Percentiles rank a stretch among this genome's conserved stretches.
These are phyloP conservation scores for Lepidocyrtoides sp. DNA, from an alignment of 2,888 invertebrate genomes.

Conservation along the genomic window DNA sequence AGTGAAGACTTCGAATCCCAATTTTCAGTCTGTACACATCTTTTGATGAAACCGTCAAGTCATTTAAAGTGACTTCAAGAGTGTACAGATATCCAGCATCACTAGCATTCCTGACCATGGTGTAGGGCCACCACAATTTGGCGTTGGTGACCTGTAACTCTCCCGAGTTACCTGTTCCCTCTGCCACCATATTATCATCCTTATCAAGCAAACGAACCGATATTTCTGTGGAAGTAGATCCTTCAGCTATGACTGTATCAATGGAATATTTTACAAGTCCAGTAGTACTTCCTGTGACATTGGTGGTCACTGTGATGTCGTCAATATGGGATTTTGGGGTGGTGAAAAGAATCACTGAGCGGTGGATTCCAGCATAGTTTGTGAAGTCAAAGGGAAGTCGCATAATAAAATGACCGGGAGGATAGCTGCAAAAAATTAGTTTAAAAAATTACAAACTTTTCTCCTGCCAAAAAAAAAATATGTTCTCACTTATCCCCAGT, in stretches of 20 bases:
- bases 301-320: conserved; percentile 94
- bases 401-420: conserved; percentile 90
- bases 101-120: conserved; percentile 89
- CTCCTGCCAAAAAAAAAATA: no score
- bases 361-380: conserved; percentile 99
- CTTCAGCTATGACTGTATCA: not conserved
- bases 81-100: conserved; percentile 93
- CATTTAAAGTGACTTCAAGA: conserved; percentile 93
- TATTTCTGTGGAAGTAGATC: not conserved
- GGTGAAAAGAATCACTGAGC: conserved; percentile 95
- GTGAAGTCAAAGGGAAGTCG: conserved; percentile 98
- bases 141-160: conserved; percentile 91
- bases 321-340: conserved; percentile 96
- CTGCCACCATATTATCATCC: no score
- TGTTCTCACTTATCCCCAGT: no score
- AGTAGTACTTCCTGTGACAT: not conserved
- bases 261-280: conserved; percentile 78
- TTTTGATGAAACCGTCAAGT: no score
- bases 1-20: conserved; percentile 81
- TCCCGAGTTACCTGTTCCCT: conserved; percentile 86
- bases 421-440: conserved; percentile 87
- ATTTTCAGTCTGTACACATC: conserved; percentile 84
- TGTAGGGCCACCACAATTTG: conserved; percentile 97
- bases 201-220: no score
- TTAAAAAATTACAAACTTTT: not conserved